Conservation (phyloP, 2,113 vertebrate genomes). For the Corynorhinus townsendii region DNA sequence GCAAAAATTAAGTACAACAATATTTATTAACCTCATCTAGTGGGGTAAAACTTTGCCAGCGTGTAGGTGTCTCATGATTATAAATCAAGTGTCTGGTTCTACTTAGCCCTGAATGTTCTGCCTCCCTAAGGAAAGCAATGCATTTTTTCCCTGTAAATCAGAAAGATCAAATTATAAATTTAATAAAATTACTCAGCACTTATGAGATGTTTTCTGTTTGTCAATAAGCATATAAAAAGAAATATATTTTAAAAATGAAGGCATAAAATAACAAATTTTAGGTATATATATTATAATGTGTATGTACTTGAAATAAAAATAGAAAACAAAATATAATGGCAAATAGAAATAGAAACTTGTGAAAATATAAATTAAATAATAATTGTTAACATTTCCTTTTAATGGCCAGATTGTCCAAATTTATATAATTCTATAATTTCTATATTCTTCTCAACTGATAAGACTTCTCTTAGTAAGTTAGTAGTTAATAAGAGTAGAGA, state of each 20-base stretch:
- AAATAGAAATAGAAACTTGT: not conserved
- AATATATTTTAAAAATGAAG: not conserved
- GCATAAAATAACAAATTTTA: not conserved
- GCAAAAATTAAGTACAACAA: not conserved
- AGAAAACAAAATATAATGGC: not conserved
- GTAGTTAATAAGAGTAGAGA: not conserved
- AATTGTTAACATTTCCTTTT: not conserved
- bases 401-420: not conserved
- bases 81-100: not conserved
- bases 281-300: not conserved
- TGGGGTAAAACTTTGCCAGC: not conserved
- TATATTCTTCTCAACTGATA: not conserved
- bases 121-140: not conserved
- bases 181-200: not conserved
- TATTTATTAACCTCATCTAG: not conserved
- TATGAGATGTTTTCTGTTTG: not conserved
- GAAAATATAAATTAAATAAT: not conserved
- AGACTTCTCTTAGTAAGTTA: not conserved
- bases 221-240: not conserved
- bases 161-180: not conserved
- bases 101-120: not conserved
- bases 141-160: not conserved
- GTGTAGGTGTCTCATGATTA: not conserved
- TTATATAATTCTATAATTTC: not conserved
- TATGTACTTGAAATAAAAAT: not conserved